phyloP scores from a whole-genome alignment of 2,888 invertebrate species.

The Hirtodrosophila duncani region DNA sequence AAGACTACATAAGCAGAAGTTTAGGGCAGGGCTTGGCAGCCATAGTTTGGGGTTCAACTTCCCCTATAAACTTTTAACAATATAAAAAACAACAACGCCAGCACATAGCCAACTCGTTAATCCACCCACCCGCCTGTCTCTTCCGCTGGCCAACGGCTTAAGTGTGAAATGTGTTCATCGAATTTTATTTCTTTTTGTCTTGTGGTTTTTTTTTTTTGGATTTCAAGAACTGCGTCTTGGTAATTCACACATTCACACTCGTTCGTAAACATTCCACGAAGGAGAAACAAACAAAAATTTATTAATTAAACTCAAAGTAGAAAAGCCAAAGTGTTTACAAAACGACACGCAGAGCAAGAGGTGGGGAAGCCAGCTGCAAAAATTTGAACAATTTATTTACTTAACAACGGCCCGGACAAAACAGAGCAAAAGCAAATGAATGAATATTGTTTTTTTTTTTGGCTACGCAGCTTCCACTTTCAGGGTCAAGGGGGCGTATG shows the following conservation, averaged over 20 bases:
- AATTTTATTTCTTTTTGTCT: conserved; percentile 14
- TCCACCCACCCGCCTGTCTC: not conserved
- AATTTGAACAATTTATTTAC: conserved; percentile 44
- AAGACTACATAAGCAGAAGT: no score
- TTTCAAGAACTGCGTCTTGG: conserved; percentile 46
- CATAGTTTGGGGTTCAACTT: no score
- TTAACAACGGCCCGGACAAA: conserved; percentile 14
- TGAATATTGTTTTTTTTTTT: conserved; percentile 22
- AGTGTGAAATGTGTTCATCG: conserved; percentile 39
- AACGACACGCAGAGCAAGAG: conserved; percentile 1
- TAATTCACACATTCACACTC: conserved; percentile 25
- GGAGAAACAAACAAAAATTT: conserved; percentile 29
- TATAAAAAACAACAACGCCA: no score
- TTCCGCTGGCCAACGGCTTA: not conserved
- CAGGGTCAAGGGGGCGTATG: conserved; percentile 47
- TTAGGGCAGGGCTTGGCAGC: no score
- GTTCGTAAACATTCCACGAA: conserved; percentile 34
- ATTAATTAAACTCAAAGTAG: conserved; percentile 51
- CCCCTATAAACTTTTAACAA: no score
- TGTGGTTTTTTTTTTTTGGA: conserved; percentile 17
- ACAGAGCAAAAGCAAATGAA: conserved; percentile 22
- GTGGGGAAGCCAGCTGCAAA: conserved; percentile 51
- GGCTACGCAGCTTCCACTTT: conserved; percentile 27
- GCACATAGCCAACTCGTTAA: no score
- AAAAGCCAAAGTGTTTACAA: conserved; percentile 48